These are phyloP conservation scores for Rhynchopsitta pachyrhyncha DNA, from an alignment of 2,113 vertebrate genomes.

Conservation along the genomic window DNA sequence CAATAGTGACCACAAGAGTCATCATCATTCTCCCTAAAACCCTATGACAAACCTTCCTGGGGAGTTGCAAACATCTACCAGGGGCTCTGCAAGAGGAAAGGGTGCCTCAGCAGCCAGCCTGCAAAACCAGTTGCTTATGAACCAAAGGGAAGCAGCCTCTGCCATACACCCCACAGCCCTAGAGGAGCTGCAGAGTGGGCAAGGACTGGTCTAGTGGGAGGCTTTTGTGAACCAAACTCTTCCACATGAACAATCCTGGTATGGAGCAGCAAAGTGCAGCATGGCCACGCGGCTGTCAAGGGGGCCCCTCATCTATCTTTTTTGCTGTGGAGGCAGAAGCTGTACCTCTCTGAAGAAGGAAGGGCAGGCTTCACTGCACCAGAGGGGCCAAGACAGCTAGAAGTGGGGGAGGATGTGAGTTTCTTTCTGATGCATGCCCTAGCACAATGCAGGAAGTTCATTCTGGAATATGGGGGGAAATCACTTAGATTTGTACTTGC, in stretches of 20 bases:
- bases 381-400: not conserved
- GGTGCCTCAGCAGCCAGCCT: not conserved
- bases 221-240: not conserved
- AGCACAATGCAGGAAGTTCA: not conserved
- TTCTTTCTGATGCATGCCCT: not conserved
- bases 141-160: not conserved
- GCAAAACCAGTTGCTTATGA: fast-evolving
- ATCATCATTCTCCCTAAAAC: fast-evolving
- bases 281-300: fast-evolving
- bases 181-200: not conserved
- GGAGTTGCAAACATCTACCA: not conserved
- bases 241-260: fast-evolving
- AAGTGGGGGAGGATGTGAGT: not conserved
- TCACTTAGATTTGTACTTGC: not conserved
- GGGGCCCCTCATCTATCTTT: not conserved
- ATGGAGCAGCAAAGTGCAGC: not conserved
- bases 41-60: not conserved
- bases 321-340: fast-evolving
- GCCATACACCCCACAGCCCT: not conserved
- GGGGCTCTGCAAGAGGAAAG: not conserved
- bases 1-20: not conserved
- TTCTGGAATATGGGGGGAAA: not conserved
- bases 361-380: no score
- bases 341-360: not conserved
- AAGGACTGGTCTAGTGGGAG: not conserved